Percentiles rank a stretch among this genome's conserved stretches.
Conservation (phyloP, 2,797 vertebrate species). For the Gadopsis bispinosus region DNA sequence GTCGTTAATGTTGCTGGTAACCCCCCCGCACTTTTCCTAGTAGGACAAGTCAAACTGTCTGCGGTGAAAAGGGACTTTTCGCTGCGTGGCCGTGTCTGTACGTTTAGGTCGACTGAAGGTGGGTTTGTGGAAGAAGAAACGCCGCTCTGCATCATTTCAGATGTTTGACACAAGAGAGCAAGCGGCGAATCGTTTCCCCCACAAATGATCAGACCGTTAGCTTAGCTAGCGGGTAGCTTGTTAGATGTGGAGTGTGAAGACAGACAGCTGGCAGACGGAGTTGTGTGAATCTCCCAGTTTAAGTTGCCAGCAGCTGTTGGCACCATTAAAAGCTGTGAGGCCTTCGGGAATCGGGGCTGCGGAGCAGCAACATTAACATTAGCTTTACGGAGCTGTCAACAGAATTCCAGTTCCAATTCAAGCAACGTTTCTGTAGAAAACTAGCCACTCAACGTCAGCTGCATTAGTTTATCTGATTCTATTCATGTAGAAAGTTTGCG, state of each 20-base stretch:
- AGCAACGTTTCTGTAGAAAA: no score
- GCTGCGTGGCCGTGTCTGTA: not conserved
- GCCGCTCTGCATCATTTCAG: no score
- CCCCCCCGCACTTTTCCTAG: not conserved
- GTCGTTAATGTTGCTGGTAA: not conserved
- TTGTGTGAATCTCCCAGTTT: not conserved
- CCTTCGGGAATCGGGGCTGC: not conserved
- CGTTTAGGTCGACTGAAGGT: not conserved
- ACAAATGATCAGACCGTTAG: no score
- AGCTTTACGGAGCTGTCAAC: not conserved
- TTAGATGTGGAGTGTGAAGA: not conserved
- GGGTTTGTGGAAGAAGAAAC: no score
- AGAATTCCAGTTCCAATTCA: not conserved
- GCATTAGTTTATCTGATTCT: not conserved
- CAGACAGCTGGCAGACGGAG: not conserved
- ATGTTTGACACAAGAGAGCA: no score
- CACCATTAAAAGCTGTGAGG: not conserved
- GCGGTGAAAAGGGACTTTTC: not conserved
- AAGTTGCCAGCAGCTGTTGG: no score
- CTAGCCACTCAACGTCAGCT: not conserved
- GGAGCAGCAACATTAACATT: not conserved
- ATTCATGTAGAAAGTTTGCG: not conserved
- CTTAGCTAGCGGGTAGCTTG: no score
- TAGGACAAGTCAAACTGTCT: not conserved
- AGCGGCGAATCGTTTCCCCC: no score